Conservation (phyloP, 2,888 invertebrate genomes). For the Ramazzottius varieornatus region DNA sequence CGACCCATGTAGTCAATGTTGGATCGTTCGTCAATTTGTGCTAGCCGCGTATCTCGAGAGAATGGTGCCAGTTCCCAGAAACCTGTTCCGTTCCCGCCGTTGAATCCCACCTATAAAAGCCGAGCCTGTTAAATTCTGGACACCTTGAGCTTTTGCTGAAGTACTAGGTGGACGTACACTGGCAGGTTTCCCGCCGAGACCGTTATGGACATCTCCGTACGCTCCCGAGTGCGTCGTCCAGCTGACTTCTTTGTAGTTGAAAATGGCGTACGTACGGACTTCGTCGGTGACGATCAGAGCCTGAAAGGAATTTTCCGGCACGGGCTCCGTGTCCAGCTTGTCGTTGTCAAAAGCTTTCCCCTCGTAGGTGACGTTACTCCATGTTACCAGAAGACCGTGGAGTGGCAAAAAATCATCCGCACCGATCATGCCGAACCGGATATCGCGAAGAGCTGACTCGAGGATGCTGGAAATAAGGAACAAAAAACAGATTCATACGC, state of each 20-base stretch:
- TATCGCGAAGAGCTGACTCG: slow-evolving; percentile 33
- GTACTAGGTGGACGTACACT: background rate
- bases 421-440: slow-evolving; percentile 59
- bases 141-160: background rate
- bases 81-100: slow-evolving; percentile 76
- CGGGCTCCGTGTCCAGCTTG: slow-evolving; percentile 14
- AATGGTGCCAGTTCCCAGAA: slow-evolving; percentile 66
- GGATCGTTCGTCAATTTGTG: slow-evolving; percentile 17
- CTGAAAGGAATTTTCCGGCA: slow-evolving; percentile 79
- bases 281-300: slow-evolving; percentile 71
- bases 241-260: slow-evolving; percentile 66
- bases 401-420: slow-evolving; percentile 68
- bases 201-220: slow-evolving; percentile 34
- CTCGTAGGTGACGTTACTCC: slow-evolving; percentile 77
- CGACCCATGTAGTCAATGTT: slow-evolving; percentile 33
- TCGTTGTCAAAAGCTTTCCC: slow-evolving; percentile 7
- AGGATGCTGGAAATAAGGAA: background rate
- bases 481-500: background rate
- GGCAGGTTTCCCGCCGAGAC: background rate
- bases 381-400: slow-evolving; percentile 64
- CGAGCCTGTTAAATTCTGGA: background rate
- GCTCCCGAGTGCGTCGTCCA: slow-evolving; percentile 79
- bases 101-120: slow-evolving; percentile 56
- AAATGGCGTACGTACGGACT: slow-evolving; percentile 73
- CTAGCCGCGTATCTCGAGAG: slow-evolving; percentile 54